A percentile compares a stretch with the other conserved stretches of the same genome.
Conservation (phyloP, 2,888 invertebrate species). For the Ochropacha duplaris region DNA sequence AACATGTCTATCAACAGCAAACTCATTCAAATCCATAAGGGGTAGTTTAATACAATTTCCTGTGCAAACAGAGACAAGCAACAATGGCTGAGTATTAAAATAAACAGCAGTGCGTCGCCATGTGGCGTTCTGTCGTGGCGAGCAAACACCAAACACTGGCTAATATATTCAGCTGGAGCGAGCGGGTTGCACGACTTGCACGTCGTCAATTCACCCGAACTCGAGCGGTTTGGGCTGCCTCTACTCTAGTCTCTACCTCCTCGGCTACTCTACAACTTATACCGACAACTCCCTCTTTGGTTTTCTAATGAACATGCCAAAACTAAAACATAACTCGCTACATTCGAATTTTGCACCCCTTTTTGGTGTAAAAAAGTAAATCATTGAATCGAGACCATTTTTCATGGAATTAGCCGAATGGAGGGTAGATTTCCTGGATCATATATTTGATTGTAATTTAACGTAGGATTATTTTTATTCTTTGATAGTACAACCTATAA, state of each 20-base stretch:
- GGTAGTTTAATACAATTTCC: constrained; percentile 71
- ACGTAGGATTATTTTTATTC: too few species aligned
- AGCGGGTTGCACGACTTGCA: too few species aligned
- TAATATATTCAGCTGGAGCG: constrained; percentile 77
- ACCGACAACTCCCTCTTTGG: constrained; percentile 41
- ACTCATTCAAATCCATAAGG: constrained; percentile 59
- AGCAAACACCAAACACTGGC: constrained; percentile 66
- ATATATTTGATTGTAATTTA: constrained; percentile 34
- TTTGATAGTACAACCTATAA: too few species aligned
- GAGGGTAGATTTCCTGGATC: constrained; percentile 37
- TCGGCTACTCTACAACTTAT: constrained; percentile 26
- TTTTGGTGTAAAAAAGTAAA: neutral
- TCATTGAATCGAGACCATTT: constrained; percentile 29
- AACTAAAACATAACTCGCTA: constrained; percentile 7
- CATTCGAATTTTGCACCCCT: neutral
- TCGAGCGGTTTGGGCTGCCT: constrained; percentile 9
- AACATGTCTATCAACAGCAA: constrained; percentile 30
- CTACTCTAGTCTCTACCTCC: constrained; percentile 7
- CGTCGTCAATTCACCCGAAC: constrained; percentile 36
- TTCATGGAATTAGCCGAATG: constrained; percentile 49
- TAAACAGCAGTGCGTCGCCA: constrained; percentile 71
- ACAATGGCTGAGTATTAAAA: constrained; percentile 81
- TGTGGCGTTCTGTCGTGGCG: constrained; percentile 65
- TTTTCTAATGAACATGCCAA: constrained; percentile 49
- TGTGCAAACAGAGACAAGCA: constrained; percentile 68